Percentiles rank a stretch among this genome's conserved stretches.
These are phyloP conservation scores for Julus scandinavius DNA, from an alignment of 2,888 invertebrate genomes.

Conservation along the genomic window DNA sequence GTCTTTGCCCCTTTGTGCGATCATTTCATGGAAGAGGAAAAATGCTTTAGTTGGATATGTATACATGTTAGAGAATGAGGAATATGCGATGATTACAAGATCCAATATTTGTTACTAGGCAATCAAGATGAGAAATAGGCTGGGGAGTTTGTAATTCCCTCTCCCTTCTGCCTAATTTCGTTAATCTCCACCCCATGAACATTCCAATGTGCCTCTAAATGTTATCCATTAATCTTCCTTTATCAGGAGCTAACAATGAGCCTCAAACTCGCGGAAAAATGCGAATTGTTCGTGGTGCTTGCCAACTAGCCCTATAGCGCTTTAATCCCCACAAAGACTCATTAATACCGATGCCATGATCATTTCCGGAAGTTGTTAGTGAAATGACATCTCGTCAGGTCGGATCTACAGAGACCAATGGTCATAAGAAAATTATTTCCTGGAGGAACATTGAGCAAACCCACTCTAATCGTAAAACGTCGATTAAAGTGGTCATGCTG, in stretches of 20 bases:
- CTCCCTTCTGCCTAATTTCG: slow-evolving; percentile 18
- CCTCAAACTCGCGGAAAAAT: neutral
- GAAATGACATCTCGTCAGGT: neutral
- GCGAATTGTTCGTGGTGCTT: neutral
- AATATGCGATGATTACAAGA: slow-evolving; percentile 18
- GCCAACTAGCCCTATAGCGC: neutral
- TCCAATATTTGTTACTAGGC: neutral
- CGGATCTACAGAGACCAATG: neutral
- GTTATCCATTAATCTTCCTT: slow-evolving; percentile 18
- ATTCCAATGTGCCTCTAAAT: neutral
- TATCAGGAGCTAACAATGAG: neutral
- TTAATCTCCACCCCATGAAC: neutral
- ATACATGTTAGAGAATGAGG: neutral
- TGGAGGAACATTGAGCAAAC: neutral
- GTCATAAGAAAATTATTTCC: neutral
- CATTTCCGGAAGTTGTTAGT: neutral
- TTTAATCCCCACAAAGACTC: slow-evolving; percentile 1
- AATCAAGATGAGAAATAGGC: slow-evolving; percentile 10
- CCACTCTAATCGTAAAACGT: neutral
- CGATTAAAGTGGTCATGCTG: neutral
- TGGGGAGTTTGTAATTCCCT: neutral
- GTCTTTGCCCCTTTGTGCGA: too few species aligned
- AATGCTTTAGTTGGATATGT: too few species aligned
- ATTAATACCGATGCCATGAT: neutral
- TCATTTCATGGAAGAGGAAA: too few species aligned